phyloP scores from a whole-genome alignment of 2,113 vertebrate species.

The Holacanthus passer region DNA sequence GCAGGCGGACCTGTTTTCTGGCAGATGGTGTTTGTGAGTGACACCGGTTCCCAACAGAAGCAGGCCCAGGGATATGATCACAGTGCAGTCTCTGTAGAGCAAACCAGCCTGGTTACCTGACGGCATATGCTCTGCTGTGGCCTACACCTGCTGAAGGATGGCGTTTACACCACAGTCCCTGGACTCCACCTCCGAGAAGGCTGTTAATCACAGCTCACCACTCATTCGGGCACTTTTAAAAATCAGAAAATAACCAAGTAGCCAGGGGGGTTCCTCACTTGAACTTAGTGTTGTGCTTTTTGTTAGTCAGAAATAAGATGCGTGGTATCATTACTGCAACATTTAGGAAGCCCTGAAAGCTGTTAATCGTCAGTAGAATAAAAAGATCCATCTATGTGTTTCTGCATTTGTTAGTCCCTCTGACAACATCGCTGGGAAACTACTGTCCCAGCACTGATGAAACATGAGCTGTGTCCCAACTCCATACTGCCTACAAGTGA shows the following conservation, averaged over 20 bases:
- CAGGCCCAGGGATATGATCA: constrained; percentile 83
- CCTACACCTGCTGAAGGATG: constrained; percentile 88
- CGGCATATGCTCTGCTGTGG: constrained; percentile 89
- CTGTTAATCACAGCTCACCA: constrained; percentile 83
- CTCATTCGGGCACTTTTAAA: constrained; percentile 77
- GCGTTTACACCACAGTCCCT: constrained; percentile 79
- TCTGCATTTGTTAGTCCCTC: not conserved
- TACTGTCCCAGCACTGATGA: not conserved
- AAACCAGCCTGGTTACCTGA: constrained; percentile 82
- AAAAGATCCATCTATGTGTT: not conserved
- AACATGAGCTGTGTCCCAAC: not conserved
- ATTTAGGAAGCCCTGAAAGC: constrained; percentile 23
- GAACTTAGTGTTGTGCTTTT: constrained; percentile 20
- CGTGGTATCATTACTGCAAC: not conserved
- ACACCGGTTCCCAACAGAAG: constrained; percentile 88
- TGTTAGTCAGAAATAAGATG: constrained; percentile 17
- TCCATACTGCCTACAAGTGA: too few species aligned
- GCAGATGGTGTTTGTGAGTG: constrained; percentile 91
- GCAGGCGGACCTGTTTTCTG: constrained; percentile 81
- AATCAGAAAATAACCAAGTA: constrained; percentile 70
- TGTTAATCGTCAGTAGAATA: constrained; percentile 21
- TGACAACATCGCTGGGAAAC: not conserved
- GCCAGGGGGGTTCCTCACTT: constrained; percentile 25
- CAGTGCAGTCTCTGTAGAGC: constrained; percentile 83
- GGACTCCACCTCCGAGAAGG: constrained; percentile 69